Evolutionary conservation across 2,888 invertebrate genomes (phyloP).

Genomic region (Dolichopus griseipennis): DNA sequence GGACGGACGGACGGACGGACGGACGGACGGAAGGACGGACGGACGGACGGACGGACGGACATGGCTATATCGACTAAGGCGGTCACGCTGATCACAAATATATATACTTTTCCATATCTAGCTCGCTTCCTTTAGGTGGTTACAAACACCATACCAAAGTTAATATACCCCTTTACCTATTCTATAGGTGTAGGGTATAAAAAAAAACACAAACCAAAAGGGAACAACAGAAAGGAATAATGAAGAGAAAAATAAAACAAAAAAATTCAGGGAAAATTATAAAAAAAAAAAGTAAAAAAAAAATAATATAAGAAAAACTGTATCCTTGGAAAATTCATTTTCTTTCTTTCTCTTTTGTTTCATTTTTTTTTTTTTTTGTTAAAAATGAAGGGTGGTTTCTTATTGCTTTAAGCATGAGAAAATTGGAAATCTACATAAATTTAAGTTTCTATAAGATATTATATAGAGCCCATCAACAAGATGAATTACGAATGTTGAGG

Average conservation of each 20-base stretch:
- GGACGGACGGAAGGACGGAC: too few species aligned
- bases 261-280: slow-evolving; percentile 17
- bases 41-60: too few species aligned
- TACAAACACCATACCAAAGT: too few species aligned
- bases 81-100: too few species aligned
- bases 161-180: too few species aligned
- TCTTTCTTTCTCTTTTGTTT: background rate
- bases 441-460: background rate
- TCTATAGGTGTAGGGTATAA: too few species aligned
- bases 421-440: background rate
- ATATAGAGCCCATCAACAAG: background rate
- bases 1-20: too few species aligned
- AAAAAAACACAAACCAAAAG: slow-evolving; percentile 7
- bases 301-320: background rate
- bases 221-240: slow-evolving; percentile 15
- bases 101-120: too few species aligned
- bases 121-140: too few species aligned
- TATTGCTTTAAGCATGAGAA: slow-evolving; percentile 6
- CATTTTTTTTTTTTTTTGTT: background rate
- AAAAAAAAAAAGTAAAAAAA: slow-evolving; percentile 21
- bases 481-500: slow-evolving; percentile 1
- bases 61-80: too few species aligned
- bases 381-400: background rate
- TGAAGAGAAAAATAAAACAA: slow-evolving; percentile 12
- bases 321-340: background rate